phyloP scores from a whole-genome alignment of 2,888 invertebrate genomes.

The Ceraclea dissimilis region DNA sequence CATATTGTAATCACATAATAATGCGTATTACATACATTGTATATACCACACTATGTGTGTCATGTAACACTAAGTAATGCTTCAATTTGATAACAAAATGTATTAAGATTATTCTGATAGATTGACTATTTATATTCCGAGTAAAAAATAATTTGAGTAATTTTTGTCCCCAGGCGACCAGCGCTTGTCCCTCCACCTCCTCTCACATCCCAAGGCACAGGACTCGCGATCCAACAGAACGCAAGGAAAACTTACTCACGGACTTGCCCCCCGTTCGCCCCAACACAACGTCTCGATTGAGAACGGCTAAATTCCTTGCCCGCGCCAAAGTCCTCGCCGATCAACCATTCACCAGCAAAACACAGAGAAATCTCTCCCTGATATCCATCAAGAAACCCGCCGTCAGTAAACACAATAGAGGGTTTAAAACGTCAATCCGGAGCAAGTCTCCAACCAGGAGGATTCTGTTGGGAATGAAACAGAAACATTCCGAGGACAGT shows the following conservation, averaged over 20 bases:
- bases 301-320: slow-evolving; percentile 14
- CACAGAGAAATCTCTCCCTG: slow-evolving; percentile 22
- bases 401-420: slow-evolving; percentile 11
- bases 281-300: slow-evolving; percentile 10
- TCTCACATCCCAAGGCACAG: slow-evolving; percentile 5
- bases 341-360: slow-evolving; percentile 15
- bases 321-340: slow-evolving; percentile 16
- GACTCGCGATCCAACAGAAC: slow-evolving; percentile 9
- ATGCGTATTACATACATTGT: too few relatives aligned
- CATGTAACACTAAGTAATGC: too few relatives aligned
- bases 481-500: neutral
- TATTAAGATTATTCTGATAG: too few relatives aligned
- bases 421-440: slow-evolving; percentile 12
- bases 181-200: slow-evolving; percentile 7
- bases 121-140: too few relatives aligned
- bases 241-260: slow-evolving; percentile 19
- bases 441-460: slow-evolving; percentile 16
- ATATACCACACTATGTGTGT: too few relatives aligned
- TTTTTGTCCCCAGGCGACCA: neutral
- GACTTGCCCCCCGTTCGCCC: slow-evolving; percentile 1
- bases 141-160: too few relatives aligned
- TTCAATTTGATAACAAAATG: too few relatives aligned
- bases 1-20: too few relatives aligned
- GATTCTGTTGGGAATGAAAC: slow-evolving; percentile 11
- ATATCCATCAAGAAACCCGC: slow-evolving; percentile 23